phyloP scores from a whole-genome alignment of 2,113 vertebrate genomes.

The Callaeas wilsoni region DNA sequence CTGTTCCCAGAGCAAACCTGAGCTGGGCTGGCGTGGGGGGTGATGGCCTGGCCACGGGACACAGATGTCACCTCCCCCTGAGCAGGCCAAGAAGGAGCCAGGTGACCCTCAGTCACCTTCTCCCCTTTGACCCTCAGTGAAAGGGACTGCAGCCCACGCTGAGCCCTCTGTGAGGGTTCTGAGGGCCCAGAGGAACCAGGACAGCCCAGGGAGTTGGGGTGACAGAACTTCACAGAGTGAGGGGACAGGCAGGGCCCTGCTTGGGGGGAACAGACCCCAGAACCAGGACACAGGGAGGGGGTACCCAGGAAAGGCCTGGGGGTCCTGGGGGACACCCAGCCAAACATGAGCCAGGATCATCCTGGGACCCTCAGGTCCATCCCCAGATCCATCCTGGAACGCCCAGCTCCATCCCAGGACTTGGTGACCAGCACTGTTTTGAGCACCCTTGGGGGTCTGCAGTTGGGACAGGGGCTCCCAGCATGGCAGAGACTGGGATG shows the following conservation, averaged over 20 bases:
- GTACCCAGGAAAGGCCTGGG: neutral
- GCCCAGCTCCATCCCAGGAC: neutral
- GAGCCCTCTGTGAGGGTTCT: neutral
- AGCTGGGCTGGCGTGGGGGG: accelerated
- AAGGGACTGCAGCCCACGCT: neutral
- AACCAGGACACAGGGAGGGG: too few species aligned
- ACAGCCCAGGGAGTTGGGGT: accelerated
- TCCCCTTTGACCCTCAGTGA: neutral
- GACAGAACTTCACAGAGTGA: accelerated
- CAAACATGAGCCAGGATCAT: neutral
- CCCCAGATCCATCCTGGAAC: neutral
- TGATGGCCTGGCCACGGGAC: neutral
- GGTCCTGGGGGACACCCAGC: neutral
- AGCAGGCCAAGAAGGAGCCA: neutral
- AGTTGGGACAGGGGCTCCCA: neutral
- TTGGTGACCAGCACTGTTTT: accelerated
- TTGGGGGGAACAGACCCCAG: neutral
- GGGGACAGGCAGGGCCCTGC: neutral
- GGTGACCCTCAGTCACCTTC: neutral
- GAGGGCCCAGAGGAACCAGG: neutral
- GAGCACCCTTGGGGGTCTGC: neutral
- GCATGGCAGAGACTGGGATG: neutral
- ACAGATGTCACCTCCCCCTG: neutral
- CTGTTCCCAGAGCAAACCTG: neutral
- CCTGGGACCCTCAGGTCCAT: neutral